Percentiles rank a stretch among this genome's conserved stretches.
These are phyloP conservation scores for Sisor rabdophorus DNA, from an alignment of 2,113 vertebrate species.

Conservation along the genomic window DNA sequence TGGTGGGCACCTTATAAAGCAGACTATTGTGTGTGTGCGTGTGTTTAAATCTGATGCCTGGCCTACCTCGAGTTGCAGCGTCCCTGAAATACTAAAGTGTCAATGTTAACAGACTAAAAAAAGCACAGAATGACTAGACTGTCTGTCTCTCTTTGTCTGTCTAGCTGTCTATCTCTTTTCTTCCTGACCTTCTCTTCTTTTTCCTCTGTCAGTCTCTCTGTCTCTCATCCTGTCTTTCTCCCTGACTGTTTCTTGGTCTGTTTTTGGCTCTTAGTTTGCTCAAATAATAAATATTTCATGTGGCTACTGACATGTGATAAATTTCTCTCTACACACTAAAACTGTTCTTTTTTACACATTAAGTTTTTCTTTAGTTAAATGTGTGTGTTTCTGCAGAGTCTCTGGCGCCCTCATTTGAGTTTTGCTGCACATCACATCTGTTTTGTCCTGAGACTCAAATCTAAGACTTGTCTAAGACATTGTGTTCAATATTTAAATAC, in stretches of 20 bases:
- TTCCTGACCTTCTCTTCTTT: not conserved
- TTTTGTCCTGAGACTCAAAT: not conserved
- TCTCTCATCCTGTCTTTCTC: not conserved
- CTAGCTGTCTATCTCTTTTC: not conserved
- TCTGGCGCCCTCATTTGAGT: constrained; percentile 41
- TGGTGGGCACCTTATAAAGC: constrained; percentile 71
- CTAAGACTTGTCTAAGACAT: too few species aligned
- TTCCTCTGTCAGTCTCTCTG: not conserved
- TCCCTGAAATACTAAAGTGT: constrained; percentile 39
- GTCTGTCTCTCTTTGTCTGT: not conserved
- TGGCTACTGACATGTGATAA: not conserved
- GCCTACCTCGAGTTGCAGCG: constrained; percentile 31
- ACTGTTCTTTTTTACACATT: not conserved
- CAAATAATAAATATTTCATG: not conserved
- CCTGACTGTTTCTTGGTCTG: not conserved
- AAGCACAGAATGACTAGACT: not conserved
- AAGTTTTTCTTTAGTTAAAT: not conserved
- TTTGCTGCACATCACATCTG: constrained; percentile 12
- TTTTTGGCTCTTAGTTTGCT: not conserved
- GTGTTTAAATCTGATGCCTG: constrained; percentile 44
- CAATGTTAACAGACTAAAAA: constrained; percentile 13
- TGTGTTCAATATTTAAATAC: too few species aligned
- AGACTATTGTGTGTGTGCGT: constrained; percentile 60
- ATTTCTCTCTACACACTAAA: not conserved
- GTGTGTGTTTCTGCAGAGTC: constrained; percentile 13